Percentiles rank a stretch among this genome's conserved stretches.
Conservation (phyloP, 1,140 invertebrate species). For the Pseudomyrmex gracilis region DNA sequence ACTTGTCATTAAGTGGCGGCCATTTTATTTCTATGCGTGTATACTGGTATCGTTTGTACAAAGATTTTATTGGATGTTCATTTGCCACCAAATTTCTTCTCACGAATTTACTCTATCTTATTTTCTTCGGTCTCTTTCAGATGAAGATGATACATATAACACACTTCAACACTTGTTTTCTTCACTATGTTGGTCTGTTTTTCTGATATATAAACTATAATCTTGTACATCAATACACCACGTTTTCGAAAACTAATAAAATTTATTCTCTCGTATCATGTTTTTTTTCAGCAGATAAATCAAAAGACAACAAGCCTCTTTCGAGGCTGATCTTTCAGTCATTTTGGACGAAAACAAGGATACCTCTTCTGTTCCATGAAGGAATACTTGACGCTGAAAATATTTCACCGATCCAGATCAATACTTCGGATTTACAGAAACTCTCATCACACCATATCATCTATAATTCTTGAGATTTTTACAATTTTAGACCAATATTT, state of each 20-base stretch:
- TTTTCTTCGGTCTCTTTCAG: background rate
- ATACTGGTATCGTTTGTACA: constrained; percentile 10
- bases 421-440: background rate
- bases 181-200: constrained; percentile 10
- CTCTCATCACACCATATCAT: background rate
- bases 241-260: constrained; percentile 21
- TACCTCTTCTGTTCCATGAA: background rate
- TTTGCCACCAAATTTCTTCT: background rate
- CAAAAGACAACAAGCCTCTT: constrained; percentile 11
- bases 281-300: background rate
- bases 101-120: background rate
- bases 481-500: background rate
- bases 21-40: constrained; percentile 53
- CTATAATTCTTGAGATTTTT: constrained; percentile 19
- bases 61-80: background rate
- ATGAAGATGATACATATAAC: background rate
- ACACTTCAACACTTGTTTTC: constrained; percentile 25
- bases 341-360: constrained; percentile 13
- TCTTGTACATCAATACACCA: background rate
- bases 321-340: constrained; percentile 29
- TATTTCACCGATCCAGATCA: background rate
- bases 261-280: constrained; percentile 23
- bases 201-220: background rate
- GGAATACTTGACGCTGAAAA: background rate
- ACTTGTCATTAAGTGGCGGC: constrained; percentile 9